phyloP scores from a whole-genome alignment of 2,888 invertebrate species.

The Marronus borbonicus region DNA sequence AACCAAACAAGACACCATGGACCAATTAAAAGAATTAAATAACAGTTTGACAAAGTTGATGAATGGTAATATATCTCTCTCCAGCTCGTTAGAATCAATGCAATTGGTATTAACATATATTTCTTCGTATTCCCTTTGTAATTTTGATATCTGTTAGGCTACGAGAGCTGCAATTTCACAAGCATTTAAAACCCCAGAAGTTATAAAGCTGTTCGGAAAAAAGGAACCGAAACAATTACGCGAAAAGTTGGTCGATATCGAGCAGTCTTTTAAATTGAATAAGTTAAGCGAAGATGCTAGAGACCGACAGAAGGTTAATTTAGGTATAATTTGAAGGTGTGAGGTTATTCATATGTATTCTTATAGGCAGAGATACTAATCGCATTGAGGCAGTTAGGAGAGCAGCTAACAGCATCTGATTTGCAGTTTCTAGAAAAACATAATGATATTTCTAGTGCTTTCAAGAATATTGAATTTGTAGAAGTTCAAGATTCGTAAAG shows the following conservation, averaged over 20 bases:
- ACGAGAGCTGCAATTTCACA: conserved; percentile 82
- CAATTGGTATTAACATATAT: conserved; percentile 72
- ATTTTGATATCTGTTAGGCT: conserved; percentile 71
- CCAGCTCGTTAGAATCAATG: conserved; percentile 78
- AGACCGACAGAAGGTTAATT: conserved; percentile 72
- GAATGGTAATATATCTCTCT: conserved; percentile 79
- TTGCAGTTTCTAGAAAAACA: conserved; percentile 71
- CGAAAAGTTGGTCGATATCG: conserved; percentile 74
- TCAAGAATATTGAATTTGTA: conserved; percentile 69
- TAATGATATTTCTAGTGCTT: conserved; percentile 66
- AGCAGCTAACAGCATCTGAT: conserved; percentile 71
- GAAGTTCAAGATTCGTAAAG: conserved; percentile 66
- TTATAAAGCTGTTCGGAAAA: conserved; percentile 81
- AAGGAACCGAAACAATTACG: conserved; percentile 79
- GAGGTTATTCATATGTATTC: conserved; percentile 47
- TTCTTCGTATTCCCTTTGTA: not conserved
- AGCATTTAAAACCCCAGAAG: conserved; percentile 83
- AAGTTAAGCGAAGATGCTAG: conserved; percentile 72
- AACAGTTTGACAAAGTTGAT: conserved; percentile 76
- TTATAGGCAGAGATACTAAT: conserved; percentile 71
- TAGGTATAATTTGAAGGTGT: conserved; percentile 8
- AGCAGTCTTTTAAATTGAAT: conserved; percentile 76
- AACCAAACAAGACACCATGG: conserved; percentile 79
- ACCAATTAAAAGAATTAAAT: conserved; percentile 80
- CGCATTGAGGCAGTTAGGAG: conserved; percentile 72